These are phyloP conservation scores for Ferdinandea cuprea DNA, from an alignment of 2,888 invertebrate genomes.

Conservation along the genomic window DNA sequence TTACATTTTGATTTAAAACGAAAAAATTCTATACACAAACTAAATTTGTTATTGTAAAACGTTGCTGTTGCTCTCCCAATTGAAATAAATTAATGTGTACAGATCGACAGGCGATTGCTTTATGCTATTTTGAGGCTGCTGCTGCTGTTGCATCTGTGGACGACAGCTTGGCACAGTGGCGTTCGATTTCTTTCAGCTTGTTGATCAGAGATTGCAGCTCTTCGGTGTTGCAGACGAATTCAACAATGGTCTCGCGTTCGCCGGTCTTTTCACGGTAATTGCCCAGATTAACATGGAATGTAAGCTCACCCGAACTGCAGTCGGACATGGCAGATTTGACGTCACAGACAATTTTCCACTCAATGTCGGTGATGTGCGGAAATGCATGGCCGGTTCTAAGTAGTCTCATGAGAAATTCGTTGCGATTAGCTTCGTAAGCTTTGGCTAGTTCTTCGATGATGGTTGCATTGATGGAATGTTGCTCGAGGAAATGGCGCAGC, in stretches of 20 bases:
- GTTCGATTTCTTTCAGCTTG: slow-evolving; percentile 82
- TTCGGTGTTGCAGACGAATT: slow-evolving; percentile 82
- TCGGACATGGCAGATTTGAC: slow-evolving; percentile 81
- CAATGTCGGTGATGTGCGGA: slow-evolving; percentile 81
- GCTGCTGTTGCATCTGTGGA: slow-evolving; percentile 35
- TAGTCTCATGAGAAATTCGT: slow-evolving; percentile 80
- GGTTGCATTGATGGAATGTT: slow-evolving; percentile 76
- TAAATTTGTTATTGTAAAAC: slow-evolving; percentile 45
- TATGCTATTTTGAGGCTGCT: slow-evolving; percentile 46
- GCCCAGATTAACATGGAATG: slow-evolving; percentile 81
- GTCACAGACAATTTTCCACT: slow-evolving; percentile 82
- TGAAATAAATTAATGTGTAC: slow-evolving; percentile 60
- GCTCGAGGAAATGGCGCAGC: slow-evolving; percentile 79
- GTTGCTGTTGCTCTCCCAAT: slow-evolving; percentile 33
- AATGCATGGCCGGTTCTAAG: slow-evolving; percentile 80
- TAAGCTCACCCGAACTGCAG: slow-evolving; percentile 79
- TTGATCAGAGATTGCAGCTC: slow-evolving; percentile 82
- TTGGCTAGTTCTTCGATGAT: slow-evolving; percentile 80
- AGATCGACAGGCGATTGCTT: slow-evolving; percentile 27
- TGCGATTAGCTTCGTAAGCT: slow-evolving; percentile 80
- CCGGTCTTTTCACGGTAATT: slow-evolving; percentile 79
- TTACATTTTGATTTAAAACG: slow-evolving; percentile 47
- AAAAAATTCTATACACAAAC: slow-evolving; percentile 47
- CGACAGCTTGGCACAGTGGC: slow-evolving; percentile 80
- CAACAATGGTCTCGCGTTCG: slow-evolving; percentile 80